Base-by-base conservation (phyloP, 2,113 vertebrate species). In the Vanacampus margaritifer region DNA sequence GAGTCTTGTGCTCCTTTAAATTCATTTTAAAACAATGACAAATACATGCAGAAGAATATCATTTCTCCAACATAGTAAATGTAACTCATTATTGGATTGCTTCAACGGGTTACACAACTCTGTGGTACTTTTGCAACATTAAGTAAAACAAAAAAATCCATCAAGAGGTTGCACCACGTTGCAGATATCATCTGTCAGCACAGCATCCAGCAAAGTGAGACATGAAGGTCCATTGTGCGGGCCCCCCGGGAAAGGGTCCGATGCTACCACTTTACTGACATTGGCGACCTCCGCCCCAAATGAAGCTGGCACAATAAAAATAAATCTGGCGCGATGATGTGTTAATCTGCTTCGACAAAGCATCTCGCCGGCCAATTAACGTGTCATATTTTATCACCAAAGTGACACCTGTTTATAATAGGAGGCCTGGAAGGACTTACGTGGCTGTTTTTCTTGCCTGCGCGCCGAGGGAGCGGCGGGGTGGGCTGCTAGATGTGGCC, bases 381-480 rank as follows among this genome's bases (percentile, higher is more conserved):
- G 87, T 91, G 89, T 90, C 88, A 84, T 90, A 89, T 92, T 91
- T 91, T 91, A 91, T 89, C 84, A 85, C 83, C 71, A 73, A 81
- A 87, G 79, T 89, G 90, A 91, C 89, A 90, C 89, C 88, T 91
- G 89, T 92, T 92, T 91, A 91, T 89, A 91, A 91, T 88, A 84
- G 82, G 68, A 74, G 87, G 80, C 84, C 85, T 86, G 87, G 78
- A 78, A 85, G 82, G 85, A 92, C 84, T 88, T 89, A 88, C 68
- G 82, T 61, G 78, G 67, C 72, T 88, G 84, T 91, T 90, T 78
- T 88, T 89, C 57, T 83, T 84, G 82, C 74, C 74, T 79, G 74
- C 14, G 28, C 66, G 58, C 32, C 36, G 65, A 76, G 53, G 69
- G 72, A 81, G 73, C 50, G 32, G 78, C 63, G 73, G 80, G 74